Conservation (phyloP, 2,113 vertebrate species). For the Fulica atra region DNA sequence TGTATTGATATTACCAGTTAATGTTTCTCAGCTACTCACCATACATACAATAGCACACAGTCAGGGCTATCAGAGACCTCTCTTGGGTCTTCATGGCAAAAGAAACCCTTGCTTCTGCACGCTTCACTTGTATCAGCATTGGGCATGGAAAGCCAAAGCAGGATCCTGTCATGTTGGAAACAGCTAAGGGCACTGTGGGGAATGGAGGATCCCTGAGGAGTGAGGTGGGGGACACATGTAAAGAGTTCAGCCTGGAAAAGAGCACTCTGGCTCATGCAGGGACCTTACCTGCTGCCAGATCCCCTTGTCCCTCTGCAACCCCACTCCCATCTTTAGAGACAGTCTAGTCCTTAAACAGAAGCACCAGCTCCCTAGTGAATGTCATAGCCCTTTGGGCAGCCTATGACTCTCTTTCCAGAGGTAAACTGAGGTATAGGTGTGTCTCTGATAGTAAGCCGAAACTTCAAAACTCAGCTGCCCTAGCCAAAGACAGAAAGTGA, state of each 20-base stretch:
- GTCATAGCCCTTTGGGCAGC: not conserved
- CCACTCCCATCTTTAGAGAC: rapidly evolving
- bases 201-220: not conserved
- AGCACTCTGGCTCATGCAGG: not conserved
- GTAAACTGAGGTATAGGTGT: not conserved
- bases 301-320: not conserved
- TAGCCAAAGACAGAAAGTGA: not conserved
- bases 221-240: rapidly evolving
- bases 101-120: not conserved
- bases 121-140: not conserved
- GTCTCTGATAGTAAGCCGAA: not conserved
- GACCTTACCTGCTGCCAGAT: not conserved
- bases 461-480: not conserved
- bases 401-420: not conserved
- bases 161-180: rapidly evolving
- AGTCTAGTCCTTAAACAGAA: not conserved
- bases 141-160: not conserved
- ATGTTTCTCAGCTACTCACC: not conserved
- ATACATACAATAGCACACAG: no score
- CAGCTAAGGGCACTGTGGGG: not conserved
- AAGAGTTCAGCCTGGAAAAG: not conserved
- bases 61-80: not conserved
- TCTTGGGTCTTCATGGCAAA: not conserved
- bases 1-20: not conserved
- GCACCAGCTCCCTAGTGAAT: not conserved